phyloP scores from a whole-genome alignment of 2,113 vertebrate species.

The Thalassarche chlororhynchos region DNA sequence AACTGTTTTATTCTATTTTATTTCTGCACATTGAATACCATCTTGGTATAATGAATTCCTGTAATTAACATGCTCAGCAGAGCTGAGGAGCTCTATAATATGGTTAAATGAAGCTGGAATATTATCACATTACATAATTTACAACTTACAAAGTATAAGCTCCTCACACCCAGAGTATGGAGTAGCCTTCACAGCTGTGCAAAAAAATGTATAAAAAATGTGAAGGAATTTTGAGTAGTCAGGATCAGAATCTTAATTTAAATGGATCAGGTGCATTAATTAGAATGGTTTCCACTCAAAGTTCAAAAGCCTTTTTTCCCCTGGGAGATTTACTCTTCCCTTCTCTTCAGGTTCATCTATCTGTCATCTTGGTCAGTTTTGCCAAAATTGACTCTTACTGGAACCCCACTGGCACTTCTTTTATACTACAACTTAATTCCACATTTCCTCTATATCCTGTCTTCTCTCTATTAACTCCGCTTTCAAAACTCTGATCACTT shows the following conservation, averaged over 20 bases:
- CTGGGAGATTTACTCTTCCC: not conserved
- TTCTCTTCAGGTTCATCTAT: not conserved
- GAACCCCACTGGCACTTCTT: not conserved
- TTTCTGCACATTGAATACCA: slow-evolving; percentile 41
- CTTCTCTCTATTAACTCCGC: not conserved
- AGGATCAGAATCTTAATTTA: not conserved
- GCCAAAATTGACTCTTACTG: not conserved
- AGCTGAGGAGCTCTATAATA: not conserved
- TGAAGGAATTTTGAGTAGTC: not conserved
- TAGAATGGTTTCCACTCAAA: not conserved
- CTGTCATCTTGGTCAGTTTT: not conserved
- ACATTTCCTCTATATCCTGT: not conserved
- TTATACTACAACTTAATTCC: not conserved
- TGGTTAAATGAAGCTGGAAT: slow-evolving; percentile 16
- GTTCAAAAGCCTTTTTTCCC: not conserved
- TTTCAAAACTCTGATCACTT: not conserved
- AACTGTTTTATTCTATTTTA: slow-evolving; percentile 49
- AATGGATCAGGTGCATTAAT: not conserved
- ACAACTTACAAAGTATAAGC: not conserved
- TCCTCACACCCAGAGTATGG: not conserved
- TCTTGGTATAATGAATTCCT: slow-evolving; percentile 56
- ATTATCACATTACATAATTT: not conserved
- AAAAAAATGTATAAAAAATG: not conserved
- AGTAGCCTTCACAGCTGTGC: not conserved
- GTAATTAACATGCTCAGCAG: slow-evolving; percentile 61